A percentile compares a stretch with the other conserved stretches of the same genome.
These are phyloP conservation scores for Cyanistes caeruleus DNA, from an alignment of 2,113 vertebrate species.

Conservation along the genomic window DNA sequence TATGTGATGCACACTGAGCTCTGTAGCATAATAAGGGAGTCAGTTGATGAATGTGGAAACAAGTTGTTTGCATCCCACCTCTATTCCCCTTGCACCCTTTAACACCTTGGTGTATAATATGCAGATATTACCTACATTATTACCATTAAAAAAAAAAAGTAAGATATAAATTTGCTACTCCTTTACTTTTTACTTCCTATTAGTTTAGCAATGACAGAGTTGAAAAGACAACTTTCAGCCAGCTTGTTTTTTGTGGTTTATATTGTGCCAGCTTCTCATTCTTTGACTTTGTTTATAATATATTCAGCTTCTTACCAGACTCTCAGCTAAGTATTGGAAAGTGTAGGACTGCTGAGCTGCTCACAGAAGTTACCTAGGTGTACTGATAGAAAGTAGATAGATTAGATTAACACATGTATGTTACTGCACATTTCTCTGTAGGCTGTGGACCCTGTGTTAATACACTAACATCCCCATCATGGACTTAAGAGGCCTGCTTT, in stretches of 20 bases:
- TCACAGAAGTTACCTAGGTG: background rate
- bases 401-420: background rate
- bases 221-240: background rate
- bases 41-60: background rate
- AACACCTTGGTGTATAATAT: background rate
- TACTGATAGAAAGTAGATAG: background rate
- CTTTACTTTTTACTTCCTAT: background rate
- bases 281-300: background rate
- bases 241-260: background rate
- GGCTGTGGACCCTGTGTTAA: background rate
- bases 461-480: background rate
- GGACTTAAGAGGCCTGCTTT: slow-evolving; percentile 11
- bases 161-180: background rate
- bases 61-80: background rate
- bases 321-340: background rate
- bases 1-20: background rate
- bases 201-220: background rate
- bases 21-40: background rate
- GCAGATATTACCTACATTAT: background rate
- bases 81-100: background rate
- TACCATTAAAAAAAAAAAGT: background rate
- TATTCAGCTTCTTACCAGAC: background rate
- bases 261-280: background rate
- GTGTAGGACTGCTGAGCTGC: background rate
- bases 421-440: slow-evolving; percentile 4